Base-by-base conservation (phyloP, 2,888 invertebrate species). In the Sesia apiformis region DNA sequence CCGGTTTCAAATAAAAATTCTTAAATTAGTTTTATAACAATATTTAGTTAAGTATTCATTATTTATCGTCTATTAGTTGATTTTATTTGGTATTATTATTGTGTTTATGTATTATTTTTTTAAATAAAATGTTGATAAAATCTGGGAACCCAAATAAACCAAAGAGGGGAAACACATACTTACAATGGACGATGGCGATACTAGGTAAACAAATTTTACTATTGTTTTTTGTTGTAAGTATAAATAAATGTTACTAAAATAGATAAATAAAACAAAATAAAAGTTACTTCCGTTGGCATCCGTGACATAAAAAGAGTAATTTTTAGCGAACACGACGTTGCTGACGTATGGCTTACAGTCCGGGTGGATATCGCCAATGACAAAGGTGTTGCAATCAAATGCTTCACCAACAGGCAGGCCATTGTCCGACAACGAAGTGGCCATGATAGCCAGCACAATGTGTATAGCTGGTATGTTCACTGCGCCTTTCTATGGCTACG, bases 281-380 rank as follows among this genome's bases (percentile, higher is more conserved):
- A 6, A 42, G 7, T 7, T 42, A 3, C 5, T 6, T 42, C 42
- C 5, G 5, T 7, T 6, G 42, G 42, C 5, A 5, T 5, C 5
- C 42, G 3, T 5, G 7, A 42, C 7, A 7, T 42, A 6, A 42
- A 5, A 7, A 42, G 42, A 42, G 50, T 23, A 4, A 8, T 50
- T 8, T n/a, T 53, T 76, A 90, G 90, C 78, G 0, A 85, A 85
- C 60, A 62, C 82, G 43, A 76, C 83, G 38, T 61, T 84, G 51
- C 70, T 89, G 58, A 81, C 78, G 39, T 78, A 85, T 57, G 90
- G 90, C 4, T 69, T 81, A 39, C 81, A 81, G 58, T 67, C 78
- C 3, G 90, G 87, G 38, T 90, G 88, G 85, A 72, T 86, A 6
- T 87, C 90, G 3, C 85, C 89, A 5, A 82, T 83, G 61, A 72